phyloP scores from a whole-genome alignment of 1,140 invertebrate species.

The Goniozus legneri region DNA sequence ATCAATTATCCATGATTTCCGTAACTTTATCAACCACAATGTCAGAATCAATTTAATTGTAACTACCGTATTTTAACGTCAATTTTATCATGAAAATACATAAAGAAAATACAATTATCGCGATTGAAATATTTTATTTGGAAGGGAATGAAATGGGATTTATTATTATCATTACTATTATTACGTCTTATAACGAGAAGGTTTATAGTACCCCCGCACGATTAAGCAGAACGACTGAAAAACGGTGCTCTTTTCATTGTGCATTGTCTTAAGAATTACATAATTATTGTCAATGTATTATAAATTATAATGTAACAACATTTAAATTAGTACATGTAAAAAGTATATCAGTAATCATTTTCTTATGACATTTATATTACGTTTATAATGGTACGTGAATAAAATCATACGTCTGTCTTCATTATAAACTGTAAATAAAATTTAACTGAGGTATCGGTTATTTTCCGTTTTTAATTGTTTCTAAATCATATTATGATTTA shows the following conservation, averaged over 20 bases:
- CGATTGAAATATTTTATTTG: constrained; percentile 38
- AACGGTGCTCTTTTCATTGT: constrained; percentile 48
- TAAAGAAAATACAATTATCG: constrained; percentile 30
- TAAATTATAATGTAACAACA: constrained; percentile 53
- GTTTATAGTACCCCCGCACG: too few species aligned
- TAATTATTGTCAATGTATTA: constrained; percentile 52
- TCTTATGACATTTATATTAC: constrained; percentile 55
- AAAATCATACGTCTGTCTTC: constrained; percentile 28
- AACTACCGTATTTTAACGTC: too few species aligned
- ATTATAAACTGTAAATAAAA: constrained; percentile 41
- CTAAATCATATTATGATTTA: too few species aligned
- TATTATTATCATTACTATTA: too few species aligned
- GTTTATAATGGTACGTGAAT: constrained; percentile 46
- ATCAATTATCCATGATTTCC: too few species aligned
- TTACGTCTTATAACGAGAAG: too few species aligned
- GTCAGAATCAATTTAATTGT: too few species aligned
- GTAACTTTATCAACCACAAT: too few species aligned
- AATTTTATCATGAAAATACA: too few species aligned
- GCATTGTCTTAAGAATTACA: constrained; percentile 49
- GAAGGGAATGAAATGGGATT: too few species aligned
- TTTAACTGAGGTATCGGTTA: constrained; percentile 35
- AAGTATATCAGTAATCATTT: constrained; percentile 50
- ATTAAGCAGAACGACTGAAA: neutral
- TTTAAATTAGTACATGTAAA: constrained; percentile 49
- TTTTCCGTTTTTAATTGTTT: constrained; percentile 10